Conservation (phyloP, 2,113 vertebrate species). For the Hemicordylus capensis region DNA sequence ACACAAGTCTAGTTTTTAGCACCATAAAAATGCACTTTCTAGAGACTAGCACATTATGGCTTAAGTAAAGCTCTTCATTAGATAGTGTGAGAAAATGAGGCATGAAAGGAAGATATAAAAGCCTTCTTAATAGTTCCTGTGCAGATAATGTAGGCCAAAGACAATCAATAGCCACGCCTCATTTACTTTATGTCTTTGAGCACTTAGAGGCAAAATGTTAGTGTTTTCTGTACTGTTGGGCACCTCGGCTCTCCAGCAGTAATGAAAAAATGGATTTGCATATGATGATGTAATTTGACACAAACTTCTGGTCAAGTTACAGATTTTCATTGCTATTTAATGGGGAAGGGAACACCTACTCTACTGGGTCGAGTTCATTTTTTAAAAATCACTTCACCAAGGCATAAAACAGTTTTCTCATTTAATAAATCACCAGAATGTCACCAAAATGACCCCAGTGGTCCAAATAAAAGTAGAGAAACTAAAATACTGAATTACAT, state of each 20-base stretch:
- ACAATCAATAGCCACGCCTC: slow-evolving; percentile 76
- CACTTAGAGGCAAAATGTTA: slow-evolving; percentile 74
- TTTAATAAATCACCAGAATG: slow-evolving; percentile 12
- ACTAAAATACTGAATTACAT: slow-evolving; percentile 8
- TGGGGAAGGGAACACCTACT: slow-evolving; percentile 50
- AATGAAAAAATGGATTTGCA: slow-evolving; percentile 73
- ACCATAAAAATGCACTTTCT: slow-evolving; percentile 70
- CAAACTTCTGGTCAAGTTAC: slow-evolving; percentile 41
- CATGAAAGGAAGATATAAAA: slow-evolving; percentile 77
- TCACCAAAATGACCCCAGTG: slow-evolving; percentile 19
- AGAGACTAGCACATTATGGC: slow-evolving; percentile 67
- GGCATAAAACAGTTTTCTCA: slow-evolving; percentile 13
- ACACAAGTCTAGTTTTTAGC: slow-evolving; percentile 65
- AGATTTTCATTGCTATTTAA: slow-evolving; percentile 48
- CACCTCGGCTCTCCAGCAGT: slow-evolving; percentile 62
- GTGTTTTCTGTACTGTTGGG: slow-evolving; percentile 65
- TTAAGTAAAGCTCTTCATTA: slow-evolving; percentile 80
- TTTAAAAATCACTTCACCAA: slow-evolving; percentile 39
- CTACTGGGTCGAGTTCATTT: slow-evolving; percentile 16
- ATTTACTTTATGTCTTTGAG: slow-evolving; percentile 78
- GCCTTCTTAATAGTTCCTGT: slow-evolving; percentile 74
- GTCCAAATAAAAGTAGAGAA: slow-evolving; percentile 32
- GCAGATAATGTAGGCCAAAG: slow-evolving; percentile 71
- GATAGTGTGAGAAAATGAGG: slow-evolving; percentile 76
- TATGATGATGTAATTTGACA: slow-evolving; percentile 60